Percentiles rank a stretch among this genome's conserved stretches.
phyloP scores from a whole-genome alignment of 2,113 vertebrate species.

The Petroica traversi region DNA sequence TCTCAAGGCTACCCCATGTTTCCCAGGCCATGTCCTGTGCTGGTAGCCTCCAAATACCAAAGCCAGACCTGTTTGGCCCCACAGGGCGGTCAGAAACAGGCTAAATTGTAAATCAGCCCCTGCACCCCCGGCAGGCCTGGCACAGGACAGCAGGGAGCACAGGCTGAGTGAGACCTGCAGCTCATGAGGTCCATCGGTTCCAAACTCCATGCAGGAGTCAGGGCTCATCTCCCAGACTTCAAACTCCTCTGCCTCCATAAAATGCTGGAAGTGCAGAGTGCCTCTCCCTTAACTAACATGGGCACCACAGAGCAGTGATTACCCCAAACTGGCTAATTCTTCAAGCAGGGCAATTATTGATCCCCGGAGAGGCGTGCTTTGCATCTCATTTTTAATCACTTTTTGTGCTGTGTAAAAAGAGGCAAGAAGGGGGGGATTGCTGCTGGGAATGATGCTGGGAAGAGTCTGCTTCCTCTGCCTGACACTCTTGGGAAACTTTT shows the following conservation, averaged over 20 bases:
- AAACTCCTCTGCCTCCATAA: background rate
- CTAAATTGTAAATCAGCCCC: slow-evolving; percentile 66
- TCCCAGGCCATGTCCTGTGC: slow-evolving; percentile 16
- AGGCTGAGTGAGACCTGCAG: fast-evolving
- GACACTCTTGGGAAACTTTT: background rate
- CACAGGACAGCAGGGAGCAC: background rate
- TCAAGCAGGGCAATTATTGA: slow-evolving; percentile 7
- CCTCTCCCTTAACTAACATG: background rate
- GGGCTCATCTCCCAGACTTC: background rate
- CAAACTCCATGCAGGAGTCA: background rate
- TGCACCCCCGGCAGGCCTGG: background rate
- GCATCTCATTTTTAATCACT: slow-evolving; percentile 38
- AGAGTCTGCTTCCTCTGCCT: background rate
- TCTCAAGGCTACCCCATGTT: background rate
- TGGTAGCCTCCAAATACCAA: slow-evolving; percentile 33
- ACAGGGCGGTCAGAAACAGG: slow-evolving; percentile 68
- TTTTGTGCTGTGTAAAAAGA: background rate
- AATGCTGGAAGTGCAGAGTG: background rate
- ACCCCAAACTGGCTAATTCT: slow-evolving; percentile 17
- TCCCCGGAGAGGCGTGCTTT: background rate
- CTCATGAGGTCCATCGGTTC: background rate
- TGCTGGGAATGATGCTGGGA: background rate
- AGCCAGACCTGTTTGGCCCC: slow-evolving; percentile 64
- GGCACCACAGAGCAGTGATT: background rate
- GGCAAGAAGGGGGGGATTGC: background rate